A percentile compares a stretch with the other conserved stretches of the same genome.
phyloP scores from a whole-genome alignment of 2,888 invertebrate genomes.

The Syrista parreyssii region DNA sequence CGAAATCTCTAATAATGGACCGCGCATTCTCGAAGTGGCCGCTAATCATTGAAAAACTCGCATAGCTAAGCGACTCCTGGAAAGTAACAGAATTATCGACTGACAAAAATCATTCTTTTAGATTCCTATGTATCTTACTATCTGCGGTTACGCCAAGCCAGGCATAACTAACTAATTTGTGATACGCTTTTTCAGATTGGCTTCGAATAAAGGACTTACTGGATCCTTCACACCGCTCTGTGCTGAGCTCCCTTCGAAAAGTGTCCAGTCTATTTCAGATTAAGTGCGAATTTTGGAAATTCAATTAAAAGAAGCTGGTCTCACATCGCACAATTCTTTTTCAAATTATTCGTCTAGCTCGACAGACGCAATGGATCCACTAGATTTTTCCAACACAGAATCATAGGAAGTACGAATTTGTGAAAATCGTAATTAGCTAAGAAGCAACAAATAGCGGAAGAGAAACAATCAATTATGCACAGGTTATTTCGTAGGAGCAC shows the following conservation, averaged over 20 bases:
- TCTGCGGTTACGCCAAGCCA: background rate
- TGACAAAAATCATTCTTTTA: background rate
- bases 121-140: background rate
- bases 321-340: background rate
- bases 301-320: background rate
- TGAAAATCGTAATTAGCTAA: constrained; percentile 1
- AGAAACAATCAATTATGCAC: constrained; percentile 11
- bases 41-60: background rate
- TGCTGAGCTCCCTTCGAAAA: background rate
- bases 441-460: background rate
- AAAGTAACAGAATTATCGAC: background rate
- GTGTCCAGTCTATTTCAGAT: background rate
- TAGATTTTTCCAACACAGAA: background rate
- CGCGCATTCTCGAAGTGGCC: background rate
- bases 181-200: background rate
- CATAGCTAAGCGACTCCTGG: background rate
- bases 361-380: background rate
- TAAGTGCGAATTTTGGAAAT: background rate
- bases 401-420: background rate
- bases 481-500: constrained; percentile 5
- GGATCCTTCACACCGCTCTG: background rate
- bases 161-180: background rate
- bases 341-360: background rate
- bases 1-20: background rate
- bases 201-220: background rate